Percentiles rank a stretch among this genome's conserved stretches.
Evolutionary conservation across 1,140 invertebrate genomes (phyloP).

Genomic region (Brachionus paranguensis): DNA sequence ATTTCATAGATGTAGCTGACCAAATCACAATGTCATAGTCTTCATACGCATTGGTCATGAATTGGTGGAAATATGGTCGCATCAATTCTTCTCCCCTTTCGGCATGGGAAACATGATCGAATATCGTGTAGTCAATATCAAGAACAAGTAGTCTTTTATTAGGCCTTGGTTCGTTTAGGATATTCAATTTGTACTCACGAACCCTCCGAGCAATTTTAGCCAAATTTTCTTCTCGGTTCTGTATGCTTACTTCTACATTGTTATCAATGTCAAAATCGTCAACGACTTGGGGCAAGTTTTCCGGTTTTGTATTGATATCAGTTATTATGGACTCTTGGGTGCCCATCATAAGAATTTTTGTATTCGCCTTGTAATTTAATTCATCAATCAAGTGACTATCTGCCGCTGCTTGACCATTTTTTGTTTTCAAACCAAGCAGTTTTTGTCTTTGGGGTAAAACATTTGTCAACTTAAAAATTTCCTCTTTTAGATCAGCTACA

Average conservation of each 20-base stretch:
- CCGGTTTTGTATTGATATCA: constrained; percentile 59
- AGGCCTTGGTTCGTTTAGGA: constrained; percentile 71
- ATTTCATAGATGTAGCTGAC: constrained; percentile 91
- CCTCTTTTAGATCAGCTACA: constrained; percentile 61
- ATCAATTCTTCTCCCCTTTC: constrained; percentile 82
- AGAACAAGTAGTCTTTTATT: constrained; percentile 84
- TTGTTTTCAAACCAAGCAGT: constrained; percentile 79
- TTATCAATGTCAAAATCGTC: constrained; percentile 66
- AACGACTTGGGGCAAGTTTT: constrained; percentile 69
- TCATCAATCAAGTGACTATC: not conserved
- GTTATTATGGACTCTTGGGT: constrained; percentile 83
- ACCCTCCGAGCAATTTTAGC: constrained; percentile 70
- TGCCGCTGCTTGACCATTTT: constrained; percentile 62
- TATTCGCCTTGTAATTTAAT: constrained; percentile 70
- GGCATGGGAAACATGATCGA: constrained; percentile 82
- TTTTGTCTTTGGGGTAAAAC: constrained; percentile 85
- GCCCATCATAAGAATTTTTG: constrained; percentile 94
- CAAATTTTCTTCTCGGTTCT: constrained; percentile 52
- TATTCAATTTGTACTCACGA: constrained; percentile 74
- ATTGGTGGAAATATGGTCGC: constrained; percentile 89
- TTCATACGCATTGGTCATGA: constrained; percentile 80
- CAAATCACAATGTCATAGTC: constrained; percentile 62
- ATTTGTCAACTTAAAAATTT: constrained; percentile 71
- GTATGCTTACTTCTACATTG: constrained; percentile 59
- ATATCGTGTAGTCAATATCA: constrained; percentile 93